Evolutionary conservation across 2,797 vertebrate genomes (phyloP), one percentile per base, ranked within the genome.

Genomic region (Neostethus bicornis): DNA sequence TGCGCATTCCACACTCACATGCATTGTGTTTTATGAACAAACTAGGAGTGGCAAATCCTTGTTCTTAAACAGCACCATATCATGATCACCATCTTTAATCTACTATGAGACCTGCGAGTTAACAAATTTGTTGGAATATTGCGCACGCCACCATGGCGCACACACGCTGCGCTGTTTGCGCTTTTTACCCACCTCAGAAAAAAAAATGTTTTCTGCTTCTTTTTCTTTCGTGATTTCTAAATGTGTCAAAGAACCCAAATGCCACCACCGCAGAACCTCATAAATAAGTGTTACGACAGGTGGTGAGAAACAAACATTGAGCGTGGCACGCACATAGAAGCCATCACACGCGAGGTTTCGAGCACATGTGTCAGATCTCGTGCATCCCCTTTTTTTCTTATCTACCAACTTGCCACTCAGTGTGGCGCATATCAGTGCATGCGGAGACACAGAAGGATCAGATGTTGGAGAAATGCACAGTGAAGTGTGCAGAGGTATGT

Each of bases 51-150:
- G 74, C 68, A 41, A 44, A 16, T 56, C 49, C 43, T 44, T 55
- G 28, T 32, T 77, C 63, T 72, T 61, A 58, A 69, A 66, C 61
- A 37, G 53, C 68, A 57, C 61, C 5, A 39, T 75, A 68, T 85
- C 82, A 77, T 51, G 73, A 73, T 64, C 57, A 34, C 52, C 77
- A 75, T 75, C 67, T 81, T 79, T 77, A 83, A 81, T 85, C 81
- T 85, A 68, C 70, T 72, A 65, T 68, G 65, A 70, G 61, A 21
- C 66, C 73, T 77, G 73, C 19, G 24, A 61, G 61, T 59, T 41
- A 73, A 81, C 81, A 67, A 62, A 68, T 61, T 62, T 63, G 19
- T 34, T 76, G 77, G 73, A 86, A 86, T 80, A 77, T 70, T 62
- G 62, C 67, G 76, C 67, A 78, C 61, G 55, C 63, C 72, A 70